Evolutionary conservation across 1,140 invertebrate genomes (phyloP).

Genomic region (Drosophila auraria): DNA sequence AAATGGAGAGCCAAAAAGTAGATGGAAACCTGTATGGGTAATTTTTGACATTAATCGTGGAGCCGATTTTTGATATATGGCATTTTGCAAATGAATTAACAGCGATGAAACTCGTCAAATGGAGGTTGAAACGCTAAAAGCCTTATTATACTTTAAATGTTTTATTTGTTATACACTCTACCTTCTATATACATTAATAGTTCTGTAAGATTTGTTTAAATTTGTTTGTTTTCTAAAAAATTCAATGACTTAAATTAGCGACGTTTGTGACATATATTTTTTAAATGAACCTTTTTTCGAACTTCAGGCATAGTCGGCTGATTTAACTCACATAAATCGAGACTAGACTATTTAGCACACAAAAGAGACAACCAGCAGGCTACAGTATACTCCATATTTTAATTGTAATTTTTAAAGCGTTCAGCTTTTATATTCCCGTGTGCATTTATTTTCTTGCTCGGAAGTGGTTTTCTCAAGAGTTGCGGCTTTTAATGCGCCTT

Average conservation of each 20-base stretch:
- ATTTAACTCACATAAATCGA: too few relatives aligned
- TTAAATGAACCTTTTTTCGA: too few relatives aligned
- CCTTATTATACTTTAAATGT: not conserved
- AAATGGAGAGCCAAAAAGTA: constrained; percentile 19
- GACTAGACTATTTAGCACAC: too few relatives aligned
- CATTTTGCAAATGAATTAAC: constrained; percentile 18
- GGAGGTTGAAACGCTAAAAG: not conserved
- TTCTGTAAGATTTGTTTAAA: not conserved
- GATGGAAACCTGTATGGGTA: constrained; percentile 19
- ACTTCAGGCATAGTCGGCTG: too few relatives aligned
- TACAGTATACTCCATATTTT: not conserved
- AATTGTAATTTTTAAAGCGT: constrained; percentile 6
- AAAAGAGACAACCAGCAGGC: too few relatives aligned
- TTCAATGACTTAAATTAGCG: not conserved
- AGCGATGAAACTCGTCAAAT: not conserved
- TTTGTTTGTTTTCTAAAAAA: too few relatives aligned
- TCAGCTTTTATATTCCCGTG: constrained; percentile 14
- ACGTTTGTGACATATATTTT: not conserved
- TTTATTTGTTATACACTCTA: not conserved
- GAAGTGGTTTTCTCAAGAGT: constrained; percentile 34
- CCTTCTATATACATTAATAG: not conserved
- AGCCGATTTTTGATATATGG: constrained; percentile 36
- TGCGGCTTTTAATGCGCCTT: constrained; percentile 6
- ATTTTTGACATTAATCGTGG: constrained; percentile 60
- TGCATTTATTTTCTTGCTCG: constrained; percentile 26